phyloP scores from a whole-genome alignment of 2,888 invertebrate species.

The Oscheius myriophilus region DNA sequence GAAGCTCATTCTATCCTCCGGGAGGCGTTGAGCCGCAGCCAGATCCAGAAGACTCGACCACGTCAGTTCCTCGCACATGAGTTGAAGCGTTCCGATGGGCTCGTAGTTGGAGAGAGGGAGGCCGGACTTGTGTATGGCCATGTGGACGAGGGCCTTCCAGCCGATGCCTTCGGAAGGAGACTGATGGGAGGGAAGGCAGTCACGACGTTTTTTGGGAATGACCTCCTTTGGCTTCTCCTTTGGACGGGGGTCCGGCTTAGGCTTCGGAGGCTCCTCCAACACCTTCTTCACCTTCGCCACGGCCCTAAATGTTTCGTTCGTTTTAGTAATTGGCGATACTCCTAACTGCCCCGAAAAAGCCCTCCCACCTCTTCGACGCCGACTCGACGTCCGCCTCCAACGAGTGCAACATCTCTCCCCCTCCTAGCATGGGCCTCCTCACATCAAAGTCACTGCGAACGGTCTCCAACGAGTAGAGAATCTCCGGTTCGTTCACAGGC shows the following conservation, averaged over 20 bases:
- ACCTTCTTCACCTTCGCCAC: background rate
- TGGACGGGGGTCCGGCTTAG: background rate
- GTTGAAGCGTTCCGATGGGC: slow-evolving; percentile 15
- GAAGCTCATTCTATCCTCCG: slow-evolving; percentile 19
- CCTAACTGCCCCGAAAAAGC: too few relatives aligned
- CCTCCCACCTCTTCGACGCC: background rate
- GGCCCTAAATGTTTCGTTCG: too few relatives aligned
- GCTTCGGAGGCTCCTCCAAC: background rate
- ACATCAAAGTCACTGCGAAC: background rate
- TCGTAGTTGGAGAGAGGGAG: slow-evolving; percentile 26
- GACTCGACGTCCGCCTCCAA: background rate
- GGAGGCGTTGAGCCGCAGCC: background rate
- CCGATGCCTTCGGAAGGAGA: slow-evolving; percentile 8
- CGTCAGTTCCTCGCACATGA: slow-evolving; percentile 15
- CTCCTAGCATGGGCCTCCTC: background rate
- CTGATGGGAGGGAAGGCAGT: background rate
- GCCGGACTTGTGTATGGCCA: slow-evolving; percentile 8
- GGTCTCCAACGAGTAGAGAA: too few relatives aligned
- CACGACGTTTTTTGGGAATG: slow-evolving; percentile 5
- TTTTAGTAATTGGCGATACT: too few relatives aligned
- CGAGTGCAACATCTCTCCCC: slow-evolving; percentile 5
- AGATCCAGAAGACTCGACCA: slow-evolving; percentile 18
- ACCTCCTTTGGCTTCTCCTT: background rate
- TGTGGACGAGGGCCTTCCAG: slow-evolving; percentile 3
- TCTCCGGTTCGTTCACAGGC: background rate